phyloP scores from a whole-genome alignment of 1,140 invertebrate species.

The Rhizoglyphus robini region DNA sequence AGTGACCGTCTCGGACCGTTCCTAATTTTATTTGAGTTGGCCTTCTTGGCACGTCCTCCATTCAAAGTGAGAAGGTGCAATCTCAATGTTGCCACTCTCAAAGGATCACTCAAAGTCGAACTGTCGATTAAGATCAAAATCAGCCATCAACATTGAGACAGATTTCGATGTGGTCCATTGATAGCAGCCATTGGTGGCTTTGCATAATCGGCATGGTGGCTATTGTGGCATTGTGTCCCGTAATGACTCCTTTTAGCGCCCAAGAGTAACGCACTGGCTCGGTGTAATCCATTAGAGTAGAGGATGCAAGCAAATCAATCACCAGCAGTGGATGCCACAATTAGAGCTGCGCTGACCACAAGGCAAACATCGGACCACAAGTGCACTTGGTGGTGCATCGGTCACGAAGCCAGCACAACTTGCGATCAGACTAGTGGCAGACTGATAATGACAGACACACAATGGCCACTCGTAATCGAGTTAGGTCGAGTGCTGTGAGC shows the following conservation, averaged over 20 bases:
- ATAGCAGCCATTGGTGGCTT: background rate
- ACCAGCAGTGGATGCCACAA: background rate
- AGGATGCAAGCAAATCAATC: background rate
- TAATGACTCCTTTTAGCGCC: conserved; percentile 7
- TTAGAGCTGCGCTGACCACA: background rate
- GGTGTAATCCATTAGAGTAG: conserved; percentile 8
- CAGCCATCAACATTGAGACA: no score
- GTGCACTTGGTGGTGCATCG: no score
- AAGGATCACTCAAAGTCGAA: no score
- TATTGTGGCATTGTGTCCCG: background rate
- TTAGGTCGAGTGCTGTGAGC: background rate
- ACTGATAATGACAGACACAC: conserved; percentile 6
- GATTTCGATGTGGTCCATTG: no score
- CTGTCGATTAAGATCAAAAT: no score
- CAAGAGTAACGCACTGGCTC: conserved; percentile 3
- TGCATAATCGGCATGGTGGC: background rate
- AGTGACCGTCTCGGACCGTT: no score
- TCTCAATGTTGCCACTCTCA: no score
- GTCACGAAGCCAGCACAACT: background rate
- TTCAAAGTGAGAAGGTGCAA: no score
- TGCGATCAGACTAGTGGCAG: background rate
- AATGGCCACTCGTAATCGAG: conserved; percentile 6
- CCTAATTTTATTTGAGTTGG: no score
- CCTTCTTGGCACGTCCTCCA: no score
- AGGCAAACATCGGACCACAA: conserved; percentile 7